Evolutionary conservation across 1,140 invertebrate genomes (phyloP), one percentile per base, ranked within the genome.

Genomic region (Tetramorium simillimum): DNA sequence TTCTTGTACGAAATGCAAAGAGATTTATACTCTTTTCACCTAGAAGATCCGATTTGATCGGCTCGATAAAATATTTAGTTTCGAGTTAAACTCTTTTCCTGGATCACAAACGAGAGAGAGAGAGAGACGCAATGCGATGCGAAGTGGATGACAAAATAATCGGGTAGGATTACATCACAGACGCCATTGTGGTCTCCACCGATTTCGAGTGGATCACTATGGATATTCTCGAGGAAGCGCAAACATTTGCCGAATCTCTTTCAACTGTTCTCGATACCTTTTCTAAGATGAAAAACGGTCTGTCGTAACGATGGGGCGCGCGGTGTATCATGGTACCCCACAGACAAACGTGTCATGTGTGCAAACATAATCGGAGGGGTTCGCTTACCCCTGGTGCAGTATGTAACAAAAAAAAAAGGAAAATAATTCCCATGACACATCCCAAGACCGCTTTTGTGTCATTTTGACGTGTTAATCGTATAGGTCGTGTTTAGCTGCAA

Each of bases 381-480:
- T 63, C 56, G 53, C n/a, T 58, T 70, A 18, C 65, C 72, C 76
- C 73, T 73, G 58, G 40, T 49, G 46, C 60, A 28, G 37, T 67
- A 72, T 58, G 58, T 18, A 76, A 51, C 60, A 53, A 58, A 85
- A 62, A 86, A 86, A 82, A 85, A 84, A 92, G 90, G 90, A 89
- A 91, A 91, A 90, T 93, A 88, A 93, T 94, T 94, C 92, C 92
- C 93, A 94, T 94, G 92, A 92, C 90, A 92, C 89, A 85, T 85
- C 78, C 88, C 87, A 86, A 88, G 81, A 86, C 60, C 73, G 86
- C 78, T 89, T 92, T 94, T 94, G 91, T 94, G 77, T 60, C 70
- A 53, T 86, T 89, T 78, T 92, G 91, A 92, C 89, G 93, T 91
- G 93, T 94, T 94, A 94, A 94, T 94, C 93, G 93, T 78, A 93